Conservation (phyloP, 2,888 invertebrate genomes). For the Ectobius pallidus region DNA sequence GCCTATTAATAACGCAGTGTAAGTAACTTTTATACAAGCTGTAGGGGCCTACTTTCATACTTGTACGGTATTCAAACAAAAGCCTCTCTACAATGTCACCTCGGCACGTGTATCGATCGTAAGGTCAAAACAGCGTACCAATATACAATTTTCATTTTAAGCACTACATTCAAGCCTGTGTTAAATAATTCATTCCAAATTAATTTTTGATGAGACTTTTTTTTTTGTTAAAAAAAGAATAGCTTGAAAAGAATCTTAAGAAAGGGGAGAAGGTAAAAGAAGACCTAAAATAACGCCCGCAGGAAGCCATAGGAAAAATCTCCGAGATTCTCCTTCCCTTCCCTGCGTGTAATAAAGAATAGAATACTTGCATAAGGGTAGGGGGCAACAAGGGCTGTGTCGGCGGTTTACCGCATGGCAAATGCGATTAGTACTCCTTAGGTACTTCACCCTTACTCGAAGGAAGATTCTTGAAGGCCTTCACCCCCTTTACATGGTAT, state of each 20-base stretch:
- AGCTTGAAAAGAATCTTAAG: background rate
- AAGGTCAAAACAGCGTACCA: no score
- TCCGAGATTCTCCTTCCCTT: background rate
- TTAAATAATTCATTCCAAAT: conserved; percentile 5
- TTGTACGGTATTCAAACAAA: no score
- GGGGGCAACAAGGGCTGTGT: background rate
- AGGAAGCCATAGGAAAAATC: conserved; percentile 9
- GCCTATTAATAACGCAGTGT: no score
- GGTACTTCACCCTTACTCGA: conserved; percentile 17
- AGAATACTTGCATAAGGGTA: background rate
- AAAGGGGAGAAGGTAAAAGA: background rate
- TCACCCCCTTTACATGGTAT: background rate
- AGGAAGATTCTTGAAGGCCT: background rate
- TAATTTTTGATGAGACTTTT: background rate
- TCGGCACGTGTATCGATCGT: no score
- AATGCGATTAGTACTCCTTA: conserved; percentile 24
- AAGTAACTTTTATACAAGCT: no score
- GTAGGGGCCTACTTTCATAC: no score
- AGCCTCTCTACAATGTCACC: no score
- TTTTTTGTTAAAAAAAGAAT: background rate
- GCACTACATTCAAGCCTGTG: background rate
- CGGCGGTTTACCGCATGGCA: conserved; percentile 25
- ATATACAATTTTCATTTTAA: background rate
- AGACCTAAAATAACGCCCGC: background rate
- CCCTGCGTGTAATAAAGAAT: background rate